Evolutionary conservation across 2,797 vertebrate genomes (phyloP).

Genomic region (Uromys caudimaculatus): DNA sequence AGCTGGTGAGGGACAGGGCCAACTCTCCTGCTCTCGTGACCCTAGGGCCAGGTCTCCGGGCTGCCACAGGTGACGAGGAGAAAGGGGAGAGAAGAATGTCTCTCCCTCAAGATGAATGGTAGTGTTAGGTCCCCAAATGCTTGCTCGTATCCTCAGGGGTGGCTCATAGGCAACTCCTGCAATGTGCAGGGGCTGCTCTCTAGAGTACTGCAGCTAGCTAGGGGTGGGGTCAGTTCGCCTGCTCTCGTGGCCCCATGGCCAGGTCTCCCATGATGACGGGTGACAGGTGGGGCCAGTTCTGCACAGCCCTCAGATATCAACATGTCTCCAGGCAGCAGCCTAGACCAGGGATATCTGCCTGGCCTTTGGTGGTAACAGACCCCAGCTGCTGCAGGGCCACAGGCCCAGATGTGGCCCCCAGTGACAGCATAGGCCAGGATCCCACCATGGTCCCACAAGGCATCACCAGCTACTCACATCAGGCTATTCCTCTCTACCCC

Average conservation of each 20-base stretch:
- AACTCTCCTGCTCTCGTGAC: neutral
- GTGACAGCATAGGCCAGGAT: neutral
- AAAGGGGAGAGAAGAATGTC: too few relatives aligned
- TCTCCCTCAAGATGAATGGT: neutral
- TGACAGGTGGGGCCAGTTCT: neutral
- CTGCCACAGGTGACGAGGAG: too few relatives aligned
- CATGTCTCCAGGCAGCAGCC: neutral
- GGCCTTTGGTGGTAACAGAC: neutral
- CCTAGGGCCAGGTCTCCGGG: too few relatives aligned
- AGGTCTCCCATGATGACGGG: neutral
- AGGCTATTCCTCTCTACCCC: too few relatives aligned
- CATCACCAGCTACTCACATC: neutral
- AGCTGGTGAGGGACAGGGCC: neutral
- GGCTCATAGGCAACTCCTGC: neutral
- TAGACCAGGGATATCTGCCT: neutral
- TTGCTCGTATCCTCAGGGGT: neutral
- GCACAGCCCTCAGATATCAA: neutral
- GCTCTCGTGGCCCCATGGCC: too few relatives aligned
- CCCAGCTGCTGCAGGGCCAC: neutral
- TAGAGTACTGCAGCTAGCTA: too few relatives aligned
- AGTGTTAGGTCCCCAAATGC: neutral
- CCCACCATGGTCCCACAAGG: neutral
- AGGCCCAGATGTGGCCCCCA: neutral
- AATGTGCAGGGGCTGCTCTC: neutral
- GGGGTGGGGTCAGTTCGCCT: too few relatives aligned